Percentiles rank a stretch among this genome's conserved stretches.
Conservation (phyloP, 1,140 invertebrate species). For the Gryon sp. region DNA sequence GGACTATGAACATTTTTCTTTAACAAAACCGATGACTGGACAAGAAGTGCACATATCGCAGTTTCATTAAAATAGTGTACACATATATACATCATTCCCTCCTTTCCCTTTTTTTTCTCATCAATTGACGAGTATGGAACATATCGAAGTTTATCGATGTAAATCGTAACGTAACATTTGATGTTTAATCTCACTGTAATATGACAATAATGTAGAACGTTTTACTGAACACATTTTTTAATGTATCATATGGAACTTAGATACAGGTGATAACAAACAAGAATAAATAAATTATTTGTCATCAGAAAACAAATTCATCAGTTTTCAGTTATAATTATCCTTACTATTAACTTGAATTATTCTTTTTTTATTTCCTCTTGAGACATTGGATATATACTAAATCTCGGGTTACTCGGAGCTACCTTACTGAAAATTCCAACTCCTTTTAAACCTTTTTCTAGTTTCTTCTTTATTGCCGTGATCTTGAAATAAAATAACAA, state of each 20-base stretch:
- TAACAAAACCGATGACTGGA: background rate
- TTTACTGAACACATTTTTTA: conserved; percentile 34
- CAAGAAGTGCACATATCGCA: conserved; percentile 43
- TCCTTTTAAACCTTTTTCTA: conserved; percentile 19
- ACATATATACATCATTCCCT: conserved; percentile 12
- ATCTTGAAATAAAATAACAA: conserved; percentile 24
- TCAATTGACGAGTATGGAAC: conserved; percentile 29
- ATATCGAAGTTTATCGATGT: conserved; percentile 48
- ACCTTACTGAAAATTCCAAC: background rate
- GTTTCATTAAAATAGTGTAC: conserved; percentile 14
- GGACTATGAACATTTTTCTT: conserved; percentile 24
- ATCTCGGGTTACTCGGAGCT: background rate
- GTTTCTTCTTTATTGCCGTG: conserved; percentile 8
- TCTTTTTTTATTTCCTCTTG: background rate
- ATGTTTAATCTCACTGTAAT: conserved; percentile 54
- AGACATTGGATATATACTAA: background rate
- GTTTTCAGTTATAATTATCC: background rate
- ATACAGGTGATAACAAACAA: conserved; percentile 16
- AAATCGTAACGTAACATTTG: conserved; percentile 36
- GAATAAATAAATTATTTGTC: conserved; percentile 49
- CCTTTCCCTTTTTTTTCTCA: background rate
- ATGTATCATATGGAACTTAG: conserved; percentile 40
- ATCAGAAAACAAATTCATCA: conserved; percentile 4
- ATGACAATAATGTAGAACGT: conserved; percentile 49
- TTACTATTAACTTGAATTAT: background rate